Conservation (phyloP, 2,888 invertebrate species). For the Apamea anceps region DNA sequence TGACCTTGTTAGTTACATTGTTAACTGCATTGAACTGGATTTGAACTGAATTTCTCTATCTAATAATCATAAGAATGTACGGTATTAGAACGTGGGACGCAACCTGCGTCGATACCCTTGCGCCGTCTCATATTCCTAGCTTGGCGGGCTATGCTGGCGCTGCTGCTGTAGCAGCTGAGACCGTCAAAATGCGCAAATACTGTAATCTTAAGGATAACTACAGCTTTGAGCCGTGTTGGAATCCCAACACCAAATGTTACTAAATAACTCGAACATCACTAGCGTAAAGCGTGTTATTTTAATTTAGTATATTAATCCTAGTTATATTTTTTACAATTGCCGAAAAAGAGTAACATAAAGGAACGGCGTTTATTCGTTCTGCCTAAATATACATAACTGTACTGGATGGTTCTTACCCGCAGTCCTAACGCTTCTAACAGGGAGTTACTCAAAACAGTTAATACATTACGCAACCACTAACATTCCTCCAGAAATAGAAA, state of each 20-base stretch:
- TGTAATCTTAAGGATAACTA: no score
- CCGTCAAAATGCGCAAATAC: no score
- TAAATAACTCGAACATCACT: neutral
- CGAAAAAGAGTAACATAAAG: no score
- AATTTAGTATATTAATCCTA: neutral
- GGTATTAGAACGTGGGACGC: no score
- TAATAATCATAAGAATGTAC: neutral
- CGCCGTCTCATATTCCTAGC: no score
- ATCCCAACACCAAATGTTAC: no score
- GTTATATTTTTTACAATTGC: neutral
- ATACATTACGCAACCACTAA: neutral
- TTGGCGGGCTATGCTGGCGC: no score
- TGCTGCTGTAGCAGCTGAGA: no score
- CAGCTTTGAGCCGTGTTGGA: no score
- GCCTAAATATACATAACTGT: no score
- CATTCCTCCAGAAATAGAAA: conserved; percentile 3
- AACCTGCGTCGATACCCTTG: no score
- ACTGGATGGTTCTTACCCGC: neutral
- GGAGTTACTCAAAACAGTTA: neutral
- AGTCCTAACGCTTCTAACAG: neutral
- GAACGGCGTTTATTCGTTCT: neutral
- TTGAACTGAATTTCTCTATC: neutral
- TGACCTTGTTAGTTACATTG: no score
- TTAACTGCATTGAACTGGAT: neutral
- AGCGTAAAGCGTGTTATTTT: neutral